Evolutionary conservation across 1,140 invertebrate species (phyloP).

Genomic region (Phortica variegata): DNA sequence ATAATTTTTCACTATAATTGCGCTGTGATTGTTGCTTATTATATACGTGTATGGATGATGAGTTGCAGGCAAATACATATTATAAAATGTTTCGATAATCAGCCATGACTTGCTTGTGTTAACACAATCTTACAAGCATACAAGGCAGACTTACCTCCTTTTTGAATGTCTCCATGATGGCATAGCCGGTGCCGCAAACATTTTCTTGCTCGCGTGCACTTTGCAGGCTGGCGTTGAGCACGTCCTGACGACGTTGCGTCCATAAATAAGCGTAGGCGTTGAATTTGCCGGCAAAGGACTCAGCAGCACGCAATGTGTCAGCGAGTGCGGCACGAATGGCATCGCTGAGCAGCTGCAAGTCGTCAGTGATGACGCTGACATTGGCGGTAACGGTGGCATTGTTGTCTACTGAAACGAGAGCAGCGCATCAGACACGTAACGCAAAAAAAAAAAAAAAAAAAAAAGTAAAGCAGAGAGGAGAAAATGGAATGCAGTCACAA

Average conservation of each 20-base stretch:
- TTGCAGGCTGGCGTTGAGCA: conserved; percentile 30
- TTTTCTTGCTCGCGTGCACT: conserved; percentile 31
- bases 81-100: too few relatives aligned
- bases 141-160: conserved; percentile 50
- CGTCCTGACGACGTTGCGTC: conserved; percentile 33
- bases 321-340: conserved; percentile 37
- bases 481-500: background rate
- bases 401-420: too few relatives aligned
- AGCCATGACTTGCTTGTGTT: too few relatives aligned
- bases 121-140: too few relatives aligned
- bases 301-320: conserved; percentile 36
- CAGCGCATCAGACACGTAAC: too few relatives aligned
- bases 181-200: conserved; percentile 34
- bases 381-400: too few relatives aligned
- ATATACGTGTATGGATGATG: too few relatives aligned
- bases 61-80: too few relatives aligned
- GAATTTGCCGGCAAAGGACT: conserved; percentile 46
- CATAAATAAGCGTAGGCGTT: conserved; percentile 49
- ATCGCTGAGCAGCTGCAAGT: conserved; percentile 30
- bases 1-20: too few relatives aligned
- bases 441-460: background rate
- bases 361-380: conserved; percentile 28
- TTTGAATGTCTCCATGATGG: conserved; percentile 53
- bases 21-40: too few relatives aligned
- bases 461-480: conserved; percentile 3